Percentiles rank a stretch among this genome's conserved stretches.
Evolutionary conservation across 2,797 vertebrate genomes (phyloP).

Genomic region (Denticeps clupeoides): DNA sequence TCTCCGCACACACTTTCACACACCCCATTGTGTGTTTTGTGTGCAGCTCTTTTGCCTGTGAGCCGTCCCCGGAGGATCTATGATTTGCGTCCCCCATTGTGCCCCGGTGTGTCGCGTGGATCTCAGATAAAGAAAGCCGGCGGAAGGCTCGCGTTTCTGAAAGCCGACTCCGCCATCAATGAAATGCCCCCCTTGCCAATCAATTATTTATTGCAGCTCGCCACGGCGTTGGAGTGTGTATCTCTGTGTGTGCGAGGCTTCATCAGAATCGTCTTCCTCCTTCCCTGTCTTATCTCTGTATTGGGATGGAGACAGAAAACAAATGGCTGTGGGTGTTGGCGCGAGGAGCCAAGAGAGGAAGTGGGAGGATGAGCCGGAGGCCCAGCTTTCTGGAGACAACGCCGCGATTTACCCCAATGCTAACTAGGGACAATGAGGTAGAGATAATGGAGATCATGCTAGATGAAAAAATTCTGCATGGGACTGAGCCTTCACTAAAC

Average conservation of each 20-base stretch:
- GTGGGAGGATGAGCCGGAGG: too few species aligned
- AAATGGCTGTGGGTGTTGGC: too few species aligned
- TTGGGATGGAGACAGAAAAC: not conserved
- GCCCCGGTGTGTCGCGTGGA: conserved; percentile 13
- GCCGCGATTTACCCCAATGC: conserved; percentile 45
- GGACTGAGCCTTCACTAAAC: too few species aligned
- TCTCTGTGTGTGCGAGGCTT: not conserved
- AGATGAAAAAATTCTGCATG: too few species aligned
- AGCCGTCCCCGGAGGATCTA: conserved; percentile 14
- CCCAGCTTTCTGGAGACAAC: too few species aligned
- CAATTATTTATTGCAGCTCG: conserved; percentile 53
- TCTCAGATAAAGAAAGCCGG: conserved; percentile 28
- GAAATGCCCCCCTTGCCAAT: conserved; percentile 44
- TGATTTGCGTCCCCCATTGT: conserved; percentile 30
- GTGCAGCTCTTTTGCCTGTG: not conserved
- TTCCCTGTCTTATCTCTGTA: not conserved
- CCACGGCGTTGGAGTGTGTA: conserved; percentile 12
- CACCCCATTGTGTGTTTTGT: conserved; percentile 12
- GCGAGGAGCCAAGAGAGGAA: too few species aligned
- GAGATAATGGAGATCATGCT: too few species aligned
- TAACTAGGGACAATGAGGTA: conserved; percentile 51
- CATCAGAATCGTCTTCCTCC: not conserved
- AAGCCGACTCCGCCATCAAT: conserved; percentile 65
- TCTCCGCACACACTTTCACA: conserved; percentile 20
- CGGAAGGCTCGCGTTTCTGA: conserved; percentile 63